Base-by-base conservation (phyloP, 2,797 vertebrate genomes). In the Sebastes cheni region DNA sequence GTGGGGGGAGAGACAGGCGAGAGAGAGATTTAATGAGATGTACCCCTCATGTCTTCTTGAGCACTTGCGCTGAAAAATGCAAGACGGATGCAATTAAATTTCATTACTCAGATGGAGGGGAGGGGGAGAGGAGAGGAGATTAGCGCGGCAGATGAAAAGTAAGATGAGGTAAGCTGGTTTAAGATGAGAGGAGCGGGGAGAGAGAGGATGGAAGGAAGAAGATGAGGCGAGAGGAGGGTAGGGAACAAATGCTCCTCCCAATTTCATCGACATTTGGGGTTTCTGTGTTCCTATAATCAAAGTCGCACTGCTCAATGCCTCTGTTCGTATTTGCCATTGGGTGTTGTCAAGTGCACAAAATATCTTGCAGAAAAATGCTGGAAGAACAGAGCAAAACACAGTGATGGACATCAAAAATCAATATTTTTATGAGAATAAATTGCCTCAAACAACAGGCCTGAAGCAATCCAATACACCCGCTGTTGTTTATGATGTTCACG, bases 81-180 rank as follows among this genome's bases (percentile, higher is more conserved):
- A 55, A 86, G 65, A 80, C 7, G 32, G 82, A 84, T 72, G 82
- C 89, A 89, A 88, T 89, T 87, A 86, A 75, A 89, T 86, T 87
- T 87, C 80, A 91, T 89, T 86, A 76, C 76, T 84, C 11, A n/a
- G 81, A 82, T 52, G 64, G 73, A 69, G 16, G 10, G 30, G 46
- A 68, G 29, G 2, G 18, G 34, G 66, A 34, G 71, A 75, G 67
- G 65, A 39, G 36, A 58, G 67, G 64, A 80, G 86, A 89, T 87
- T 83, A 88, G 67, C 0, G 25, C 56, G 56, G 42, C n/a, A 50
- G 85, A 86, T 86, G 64, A 82, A 82, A 80, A 76, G 77, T 52
- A 50, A 80, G 71, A 87, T 58, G 85, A 86, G 64, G 36, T n/a
- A 71, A 82, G 73, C 50, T 8, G 30, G 39, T 77, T 69, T 66